These are phyloP conservation scores for Oostethus manadensis DNA, from an alignment of 2,113 vertebrate species.

Conservation along the genomic window DNA sequence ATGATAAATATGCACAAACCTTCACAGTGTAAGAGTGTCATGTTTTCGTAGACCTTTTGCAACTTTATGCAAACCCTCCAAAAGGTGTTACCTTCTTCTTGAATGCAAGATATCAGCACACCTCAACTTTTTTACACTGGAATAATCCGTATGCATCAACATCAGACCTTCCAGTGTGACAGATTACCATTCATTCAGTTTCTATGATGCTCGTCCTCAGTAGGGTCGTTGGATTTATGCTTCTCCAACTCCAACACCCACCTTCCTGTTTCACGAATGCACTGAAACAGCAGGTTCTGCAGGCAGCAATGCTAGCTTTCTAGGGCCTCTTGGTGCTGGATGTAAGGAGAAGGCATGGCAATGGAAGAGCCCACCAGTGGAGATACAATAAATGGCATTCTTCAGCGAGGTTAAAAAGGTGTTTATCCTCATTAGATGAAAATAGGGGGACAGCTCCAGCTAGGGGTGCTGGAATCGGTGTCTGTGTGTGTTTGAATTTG, in stretches of 20 bases:
- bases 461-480: slow-evolving; percentile 1
- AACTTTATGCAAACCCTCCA: too few species aligned
- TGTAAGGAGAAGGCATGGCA: slow-evolving; percentile 29
- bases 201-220: too few species aligned
- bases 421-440: slow-evolving; percentile 68
- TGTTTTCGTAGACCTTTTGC: too few species aligned
- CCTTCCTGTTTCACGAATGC: slow-evolving; percentile 7
- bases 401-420: slow-evolving; percentile 61
- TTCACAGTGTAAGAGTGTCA: too few species aligned
- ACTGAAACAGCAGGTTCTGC: slow-evolving; percentile 50
- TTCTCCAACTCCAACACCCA: slow-evolving; percentile 5
- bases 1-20: too few species aligned
- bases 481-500: slow-evolving; percentile 11
- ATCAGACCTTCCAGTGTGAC: too few species aligned
- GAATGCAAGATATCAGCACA: too few species aligned
- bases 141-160: too few species aligned
- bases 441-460: slow-evolving; percentile 50
- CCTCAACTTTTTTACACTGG: too few species aligned
- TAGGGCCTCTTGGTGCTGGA: slow-evolving; percentile 27
- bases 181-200: too few species aligned
- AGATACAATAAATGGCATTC: slow-evolving; percentile 51
- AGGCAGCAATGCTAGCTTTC: slow-evolving; percentile 3
- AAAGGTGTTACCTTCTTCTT: too few species aligned
- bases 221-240: slow-evolving; percentile 1
- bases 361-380: slow-evolving; percentile 38